Percentiles rank a stretch among this genome's conserved stretches.
These are phyloP conservation scores for Drosophila incognita DNA, from an alignment of 2,888 invertebrate species.

Conservation along the genomic window DNA sequence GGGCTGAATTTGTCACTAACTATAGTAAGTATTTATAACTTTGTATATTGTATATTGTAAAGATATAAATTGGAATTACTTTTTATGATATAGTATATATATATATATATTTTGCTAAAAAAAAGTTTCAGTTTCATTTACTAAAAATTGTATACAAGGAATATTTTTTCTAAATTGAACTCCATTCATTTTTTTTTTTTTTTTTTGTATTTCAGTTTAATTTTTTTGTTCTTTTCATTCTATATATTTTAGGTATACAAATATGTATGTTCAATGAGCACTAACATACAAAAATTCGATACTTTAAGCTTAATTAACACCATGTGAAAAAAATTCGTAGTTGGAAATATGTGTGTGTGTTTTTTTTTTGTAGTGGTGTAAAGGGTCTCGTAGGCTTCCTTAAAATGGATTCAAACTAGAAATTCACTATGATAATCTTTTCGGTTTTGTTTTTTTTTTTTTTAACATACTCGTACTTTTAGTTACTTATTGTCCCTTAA, in stretches of 20 bases:
- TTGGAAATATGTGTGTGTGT: constrained; percentile 51
- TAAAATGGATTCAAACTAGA: constrained; percentile 23
- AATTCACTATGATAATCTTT: constrained; percentile 24
- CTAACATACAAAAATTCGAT: constrained; percentile 41
- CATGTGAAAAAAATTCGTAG: constrained; percentile 74
- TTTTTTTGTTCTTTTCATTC: constrained; percentile 11
- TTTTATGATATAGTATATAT: constrained; percentile 43
- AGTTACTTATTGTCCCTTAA: constrained; percentile 80
- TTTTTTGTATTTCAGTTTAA: constrained; percentile 9
- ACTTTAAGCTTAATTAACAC: constrained; percentile 63
- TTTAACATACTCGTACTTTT: constrained; percentile 36
- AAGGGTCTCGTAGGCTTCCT: constrained; percentile 3
- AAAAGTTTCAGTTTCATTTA: constrained; percentile 52
- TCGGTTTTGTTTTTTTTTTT: constrained; percentile 3
- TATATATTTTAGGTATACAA: constrained; percentile 9
- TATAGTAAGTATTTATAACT: constrained; percentile 52
- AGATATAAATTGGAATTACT: constrained; percentile 61
- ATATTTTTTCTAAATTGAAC: constrained; percentile 69
- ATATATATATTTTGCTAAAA: constrained; percentile 72
- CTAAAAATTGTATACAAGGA: constrained; percentile 74
- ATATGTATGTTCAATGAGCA: constrained; percentile 49
- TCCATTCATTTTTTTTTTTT: constrained; percentile 23
- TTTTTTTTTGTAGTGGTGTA: constrained; percentile 8
- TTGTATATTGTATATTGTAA: constrained; percentile 62
- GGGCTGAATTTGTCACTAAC: constrained; percentile 75